Conservation (phyloP, 2,888 invertebrate species). For the Dasypolia templi region DNA sequence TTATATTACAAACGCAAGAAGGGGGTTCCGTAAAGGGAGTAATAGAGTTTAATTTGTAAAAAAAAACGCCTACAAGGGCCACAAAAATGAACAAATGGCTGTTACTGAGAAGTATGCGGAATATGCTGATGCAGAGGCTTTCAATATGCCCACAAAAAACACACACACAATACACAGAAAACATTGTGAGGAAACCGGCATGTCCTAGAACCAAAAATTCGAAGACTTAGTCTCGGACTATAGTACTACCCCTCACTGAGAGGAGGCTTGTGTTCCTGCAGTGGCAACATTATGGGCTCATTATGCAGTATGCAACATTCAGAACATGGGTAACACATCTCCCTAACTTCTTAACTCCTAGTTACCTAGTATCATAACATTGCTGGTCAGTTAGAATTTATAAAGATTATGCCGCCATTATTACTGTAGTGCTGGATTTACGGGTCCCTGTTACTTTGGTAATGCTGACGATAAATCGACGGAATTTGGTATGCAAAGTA, state of each 20-base stretch:
- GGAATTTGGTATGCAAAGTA: conserved; percentile 58
- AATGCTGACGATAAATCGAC: conserved; percentile 61
- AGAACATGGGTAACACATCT: conserved; percentile 33
- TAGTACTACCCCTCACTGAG: no score
- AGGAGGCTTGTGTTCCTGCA: no score
- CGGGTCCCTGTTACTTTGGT: conserved; percentile 46
- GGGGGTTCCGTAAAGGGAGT: background rate
- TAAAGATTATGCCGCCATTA: conserved; percentile 61
- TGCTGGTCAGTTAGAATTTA: conserved; percentile 62
- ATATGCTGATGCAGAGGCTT: background rate
- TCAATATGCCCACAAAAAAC: background rate
- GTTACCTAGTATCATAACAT: conserved; percentile 4
- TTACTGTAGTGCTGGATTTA: conserved; percentile 55
- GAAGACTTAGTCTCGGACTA: no score
- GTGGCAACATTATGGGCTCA: no score
- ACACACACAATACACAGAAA: no score
- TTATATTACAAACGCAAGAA: background rate
- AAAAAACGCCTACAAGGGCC: background rate
- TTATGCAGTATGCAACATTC: no score
- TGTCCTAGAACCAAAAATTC: no score
- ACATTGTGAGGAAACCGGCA: no score
- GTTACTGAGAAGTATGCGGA: background rate
- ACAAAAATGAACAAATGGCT: no score
- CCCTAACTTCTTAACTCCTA: conserved; percentile 18
- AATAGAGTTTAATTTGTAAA: background rate